phyloP scores from a whole-genome alignment of 2,797 vertebrate genomes.

The Anguilla marmorata region DNA sequence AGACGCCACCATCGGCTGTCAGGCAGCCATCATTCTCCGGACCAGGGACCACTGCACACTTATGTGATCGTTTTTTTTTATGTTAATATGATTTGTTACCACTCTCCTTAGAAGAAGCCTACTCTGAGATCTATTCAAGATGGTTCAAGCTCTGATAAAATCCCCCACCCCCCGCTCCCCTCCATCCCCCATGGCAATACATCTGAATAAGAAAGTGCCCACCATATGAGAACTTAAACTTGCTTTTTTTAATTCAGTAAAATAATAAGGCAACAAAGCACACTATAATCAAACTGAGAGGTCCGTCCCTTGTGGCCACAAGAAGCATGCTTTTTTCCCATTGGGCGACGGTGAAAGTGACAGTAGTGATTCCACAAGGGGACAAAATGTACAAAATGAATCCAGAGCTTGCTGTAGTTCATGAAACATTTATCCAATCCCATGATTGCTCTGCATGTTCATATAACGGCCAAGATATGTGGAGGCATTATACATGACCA shows the following conservation, averaged over 20 bases:
- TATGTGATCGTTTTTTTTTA: constrained; percentile 8
- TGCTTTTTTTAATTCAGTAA: neutral
- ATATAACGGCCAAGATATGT: too few relatives aligned
- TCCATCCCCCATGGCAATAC: neutral
- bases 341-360: neutral
- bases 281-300: neutral
- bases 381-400: neutral
- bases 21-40: neutral
- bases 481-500: too few relatives aligned
- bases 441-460: neutral
- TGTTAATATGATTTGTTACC: constrained; percentile 5
- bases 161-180: neutral
- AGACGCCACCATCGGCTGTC: neutral
- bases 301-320: neutral
- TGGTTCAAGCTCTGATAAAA: neutral
- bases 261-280: neutral
- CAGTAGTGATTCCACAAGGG: neutral
- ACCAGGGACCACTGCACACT: neutral
- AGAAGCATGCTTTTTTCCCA: neutral
- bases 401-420: neutral
- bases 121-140: neutral
- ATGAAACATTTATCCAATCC: neutral
- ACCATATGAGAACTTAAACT: neutral
- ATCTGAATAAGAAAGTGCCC: constrained; percentile 1
- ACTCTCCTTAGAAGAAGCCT: neutral